Conservation (phyloP, 2,113 vertebrate species). For the Paratilapia polleni region DNA sequence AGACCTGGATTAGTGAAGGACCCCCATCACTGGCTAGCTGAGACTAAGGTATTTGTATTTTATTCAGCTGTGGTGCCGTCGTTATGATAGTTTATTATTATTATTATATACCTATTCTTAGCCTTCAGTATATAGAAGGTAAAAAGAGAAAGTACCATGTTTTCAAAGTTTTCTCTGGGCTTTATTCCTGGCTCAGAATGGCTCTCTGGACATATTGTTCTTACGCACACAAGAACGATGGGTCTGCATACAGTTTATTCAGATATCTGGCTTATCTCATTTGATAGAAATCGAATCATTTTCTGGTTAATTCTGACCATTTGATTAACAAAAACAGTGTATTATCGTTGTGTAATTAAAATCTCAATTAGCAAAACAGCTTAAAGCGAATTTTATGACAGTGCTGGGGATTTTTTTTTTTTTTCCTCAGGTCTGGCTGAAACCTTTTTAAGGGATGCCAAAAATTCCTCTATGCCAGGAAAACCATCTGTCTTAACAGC, state of each 20-base stretch:
- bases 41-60: conserved; percentile 88
- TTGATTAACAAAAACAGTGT: background rate
- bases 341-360: background rate
- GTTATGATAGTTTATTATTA: background rate
- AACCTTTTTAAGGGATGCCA: background rate
- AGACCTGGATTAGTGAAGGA: conserved; percentile 84
- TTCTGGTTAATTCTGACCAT: background rate
- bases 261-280: background rate
- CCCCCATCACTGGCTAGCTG: conserved; percentile 91
- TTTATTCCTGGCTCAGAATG: no score
- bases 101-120: no score
- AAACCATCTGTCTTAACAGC: background rate
- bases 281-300: background rate
- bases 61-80: background rate
- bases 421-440: background rate
- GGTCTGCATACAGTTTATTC: background rate
- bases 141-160: background rate
- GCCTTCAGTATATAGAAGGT: background rate
- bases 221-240: no score
- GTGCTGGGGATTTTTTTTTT: background rate
- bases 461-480: background rate
- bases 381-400: background rate
- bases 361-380: background rate
- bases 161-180: no score
- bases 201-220: no score